phyloP scores from a whole-genome alignment of 2,888 invertebrate species.

The Andrena hattorfiana region DNA sequence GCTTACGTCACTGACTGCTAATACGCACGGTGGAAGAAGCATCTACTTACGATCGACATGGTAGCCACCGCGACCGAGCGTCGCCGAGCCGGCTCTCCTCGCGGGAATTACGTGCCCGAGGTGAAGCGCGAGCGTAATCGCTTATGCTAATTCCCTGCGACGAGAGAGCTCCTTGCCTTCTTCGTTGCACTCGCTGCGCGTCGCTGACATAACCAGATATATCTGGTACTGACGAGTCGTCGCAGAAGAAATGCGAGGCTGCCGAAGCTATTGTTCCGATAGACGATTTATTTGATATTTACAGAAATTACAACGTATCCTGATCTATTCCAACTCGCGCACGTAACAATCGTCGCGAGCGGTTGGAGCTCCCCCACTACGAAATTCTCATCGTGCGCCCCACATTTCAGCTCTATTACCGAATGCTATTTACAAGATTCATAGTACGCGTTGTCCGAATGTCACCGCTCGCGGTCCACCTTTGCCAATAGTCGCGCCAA shows the following conservation, averaged over 20 bases:
- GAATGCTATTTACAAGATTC: constrained; percentile 41
- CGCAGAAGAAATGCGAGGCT: neutral
- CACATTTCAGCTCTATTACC: neutral
- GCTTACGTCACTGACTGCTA: constrained; percentile 59
- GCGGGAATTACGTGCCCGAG: constrained; percentile 27
- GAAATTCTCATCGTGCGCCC: neutral
- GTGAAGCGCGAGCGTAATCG: constrained; percentile 25
- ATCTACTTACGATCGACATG: constrained; percentile 1
- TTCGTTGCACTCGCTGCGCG: neutral
- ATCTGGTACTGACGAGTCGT: constrained; percentile 15
- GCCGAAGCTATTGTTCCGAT: constrained; percentile 33
- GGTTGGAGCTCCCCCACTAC: constrained; percentile 26
- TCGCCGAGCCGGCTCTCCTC: neutral
- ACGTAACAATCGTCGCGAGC: constrained; percentile 33
- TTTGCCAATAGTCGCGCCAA: neutral
- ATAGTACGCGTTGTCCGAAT: constrained; percentile 17
- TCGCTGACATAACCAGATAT: constrained; percentile 32
- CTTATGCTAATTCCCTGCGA: constrained; percentile 26
- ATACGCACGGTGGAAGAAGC: constrained; percentile 20
- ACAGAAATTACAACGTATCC: constrained; percentile 72
- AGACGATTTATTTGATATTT: constrained; percentile 72
- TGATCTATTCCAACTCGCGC: constrained; percentile 49
- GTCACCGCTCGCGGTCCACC: neutral
- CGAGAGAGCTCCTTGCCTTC: neutral
- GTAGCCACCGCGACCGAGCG: too few relatives aligned